Percentiles rank a stretch among this genome's conserved stretches.
These are phyloP conservation scores for Apaloderma vittatum DNA, from an alignment of 2,113 vertebrate species.

Conservation along the genomic window DNA sequence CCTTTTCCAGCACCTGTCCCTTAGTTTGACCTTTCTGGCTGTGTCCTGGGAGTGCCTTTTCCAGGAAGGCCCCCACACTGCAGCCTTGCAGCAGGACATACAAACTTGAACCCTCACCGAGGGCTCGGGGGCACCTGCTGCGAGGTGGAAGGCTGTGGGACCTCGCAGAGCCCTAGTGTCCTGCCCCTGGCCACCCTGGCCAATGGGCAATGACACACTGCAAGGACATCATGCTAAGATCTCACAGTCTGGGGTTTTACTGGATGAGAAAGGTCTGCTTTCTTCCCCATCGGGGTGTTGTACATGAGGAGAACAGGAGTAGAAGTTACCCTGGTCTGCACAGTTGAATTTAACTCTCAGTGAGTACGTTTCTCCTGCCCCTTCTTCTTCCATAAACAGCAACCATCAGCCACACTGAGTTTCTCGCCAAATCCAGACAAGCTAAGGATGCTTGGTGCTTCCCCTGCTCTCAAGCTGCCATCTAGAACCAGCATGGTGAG, in stretches of 20 bases:
- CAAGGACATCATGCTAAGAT: background rate
- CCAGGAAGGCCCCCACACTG: rapidly evolving
- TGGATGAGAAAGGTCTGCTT: background rate
- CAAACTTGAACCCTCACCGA: rapidly evolving
- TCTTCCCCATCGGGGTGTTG: background rate
- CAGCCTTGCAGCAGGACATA: background rate
- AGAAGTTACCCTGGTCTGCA: background rate
- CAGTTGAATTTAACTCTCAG: background rate
- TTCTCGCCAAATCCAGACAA: background rate
- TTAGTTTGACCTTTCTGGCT: background rate
- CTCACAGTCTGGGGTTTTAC: background rate
- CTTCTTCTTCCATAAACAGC: background rate
- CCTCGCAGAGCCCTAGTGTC: background rate
- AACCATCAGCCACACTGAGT: background rate
- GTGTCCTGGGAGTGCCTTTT: background rate
- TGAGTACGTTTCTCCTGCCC: background rate
- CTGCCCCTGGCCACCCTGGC: background rate
- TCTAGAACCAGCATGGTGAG: rapidly evolving
- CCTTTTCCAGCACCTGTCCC: background rate
- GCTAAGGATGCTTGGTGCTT: background rate
- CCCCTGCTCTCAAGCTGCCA: rapidly evolving
- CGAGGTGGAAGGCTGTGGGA: background rate
- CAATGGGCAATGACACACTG: background rate
- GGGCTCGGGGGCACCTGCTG: background rate
- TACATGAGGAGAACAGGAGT: background rate